Conservation (phyloP, 2,888 invertebrate genomes). For the Spilarctia lutea region DNA sequence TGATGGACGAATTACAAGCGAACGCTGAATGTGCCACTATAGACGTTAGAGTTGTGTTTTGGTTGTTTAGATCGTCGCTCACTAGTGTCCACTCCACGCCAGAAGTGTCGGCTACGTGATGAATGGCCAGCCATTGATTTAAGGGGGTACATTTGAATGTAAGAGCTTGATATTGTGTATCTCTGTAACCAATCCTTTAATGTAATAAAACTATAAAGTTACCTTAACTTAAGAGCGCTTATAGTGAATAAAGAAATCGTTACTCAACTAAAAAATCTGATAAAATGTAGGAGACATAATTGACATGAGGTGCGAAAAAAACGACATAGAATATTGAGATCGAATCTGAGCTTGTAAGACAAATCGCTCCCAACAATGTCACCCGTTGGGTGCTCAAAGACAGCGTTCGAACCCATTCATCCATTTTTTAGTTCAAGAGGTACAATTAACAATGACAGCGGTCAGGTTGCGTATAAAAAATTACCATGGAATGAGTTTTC, state of each 20-base stretch:
- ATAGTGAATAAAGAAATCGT: constrained; percentile 36
- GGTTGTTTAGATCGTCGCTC: constrained; percentile 51
- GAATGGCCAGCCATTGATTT: constrained; percentile 79
- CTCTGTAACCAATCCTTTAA: constrained; percentile 62
- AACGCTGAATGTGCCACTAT: constrained; percentile 42
- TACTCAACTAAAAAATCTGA: constrained; percentile 31
- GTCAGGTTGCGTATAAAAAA: constrained; percentile 80
- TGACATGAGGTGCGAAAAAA: constrained; percentile 77
- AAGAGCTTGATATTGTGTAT: constrained; percentile 69
- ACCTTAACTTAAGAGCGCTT: constrained; percentile 48
- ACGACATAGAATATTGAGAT: constrained; percentile 73
- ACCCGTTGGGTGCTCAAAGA: constrained; percentile 76
- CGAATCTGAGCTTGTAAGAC: constrained; percentile 79
- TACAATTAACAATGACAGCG: constrained; percentile 83
- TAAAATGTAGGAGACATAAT: constrained; percentile 57
- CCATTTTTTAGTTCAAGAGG: constrained; percentile 74
- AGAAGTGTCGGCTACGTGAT: constrained; percentile 75
- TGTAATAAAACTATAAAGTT: constrained; percentile 76
- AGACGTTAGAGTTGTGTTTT: constrained; percentile 58
- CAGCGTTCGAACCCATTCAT: constrained; percentile 73
- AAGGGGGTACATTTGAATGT: constrained; percentile 76
- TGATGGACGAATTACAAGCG: constrained; percentile 23
- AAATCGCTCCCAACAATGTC: constrained; percentile 81
- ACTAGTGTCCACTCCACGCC: constrained; percentile 61
- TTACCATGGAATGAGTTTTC: constrained; percentile 64